These are phyloP conservation scores for Delichon dasypus DNA, from an alignment of 2,797 vertebrate species.

Conservation along the genomic window DNA sequence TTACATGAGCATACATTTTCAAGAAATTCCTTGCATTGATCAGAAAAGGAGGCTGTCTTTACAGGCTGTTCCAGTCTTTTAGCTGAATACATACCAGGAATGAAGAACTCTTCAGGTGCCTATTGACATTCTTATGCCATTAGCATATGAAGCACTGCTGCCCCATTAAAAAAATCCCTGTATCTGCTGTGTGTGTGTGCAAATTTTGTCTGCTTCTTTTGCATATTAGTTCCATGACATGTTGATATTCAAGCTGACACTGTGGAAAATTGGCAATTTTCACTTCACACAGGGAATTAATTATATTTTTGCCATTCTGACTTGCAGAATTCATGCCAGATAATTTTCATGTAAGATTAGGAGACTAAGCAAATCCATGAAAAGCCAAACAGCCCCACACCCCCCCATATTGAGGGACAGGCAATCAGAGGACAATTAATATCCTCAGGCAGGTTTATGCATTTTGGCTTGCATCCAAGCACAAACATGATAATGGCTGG, in stretches of 20 bases:
- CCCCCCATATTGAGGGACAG: background rate
- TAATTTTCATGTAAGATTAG: constrained; percentile 13
- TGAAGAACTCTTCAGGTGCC: background rate
- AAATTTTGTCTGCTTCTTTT: constrained; percentile 4
- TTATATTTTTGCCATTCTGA: constrained; percentile 18
- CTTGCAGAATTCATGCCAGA: constrained; percentile 21
- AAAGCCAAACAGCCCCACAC: background rate
- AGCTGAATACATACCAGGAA: background rate
- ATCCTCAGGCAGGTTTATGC: constrained; percentile 13
- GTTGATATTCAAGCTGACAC: background rate
- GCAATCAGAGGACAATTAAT: background rate
- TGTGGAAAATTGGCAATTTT: constrained; percentile 38
- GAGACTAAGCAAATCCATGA: background rate
- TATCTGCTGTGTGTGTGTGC: background rate
- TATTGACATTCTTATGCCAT: background rate
- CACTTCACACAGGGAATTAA: constrained; percentile 24
- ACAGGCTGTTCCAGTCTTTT: background rate
- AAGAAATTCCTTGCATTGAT: background rate
- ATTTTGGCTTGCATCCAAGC: background rate
- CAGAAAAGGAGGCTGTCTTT: background rate
- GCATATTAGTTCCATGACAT: background rate
- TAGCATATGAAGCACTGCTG: background rate
- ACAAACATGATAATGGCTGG: constrained; percentile 14
- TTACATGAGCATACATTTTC: background rate
- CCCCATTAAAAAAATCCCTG: background rate